Evolutionary conservation across 2,888 invertebrate species (phyloP).

Genomic region (Marasmarcha lunaedactyla): DNA sequence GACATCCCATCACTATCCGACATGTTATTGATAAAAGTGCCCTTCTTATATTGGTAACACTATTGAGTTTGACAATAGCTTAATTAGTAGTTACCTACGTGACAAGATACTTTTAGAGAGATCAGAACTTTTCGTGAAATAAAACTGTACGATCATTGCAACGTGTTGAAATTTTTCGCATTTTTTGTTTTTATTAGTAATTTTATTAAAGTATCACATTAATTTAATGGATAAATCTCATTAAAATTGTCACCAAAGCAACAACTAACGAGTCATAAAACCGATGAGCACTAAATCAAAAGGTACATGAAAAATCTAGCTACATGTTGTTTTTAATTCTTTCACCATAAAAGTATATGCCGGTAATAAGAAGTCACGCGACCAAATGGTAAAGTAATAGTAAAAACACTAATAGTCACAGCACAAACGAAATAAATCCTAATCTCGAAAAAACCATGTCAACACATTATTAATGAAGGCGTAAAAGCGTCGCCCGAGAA

Average conservation of each 20-base stretch:
- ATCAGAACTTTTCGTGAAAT: too few relatives aligned
- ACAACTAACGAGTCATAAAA: conserved; percentile 22
- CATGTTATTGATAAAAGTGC: too few relatives aligned
- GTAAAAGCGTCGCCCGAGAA: conserved; percentile 64
- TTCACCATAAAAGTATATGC: conserved; percentile 59
- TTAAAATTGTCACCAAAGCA: too few relatives aligned
- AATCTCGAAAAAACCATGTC: conserved; percentile 37
- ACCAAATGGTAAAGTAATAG: conserved; percentile 49
- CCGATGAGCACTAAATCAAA: conserved; percentile 47
- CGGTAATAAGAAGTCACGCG: conserved; percentile 52
- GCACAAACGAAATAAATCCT: conserved; percentile 60
- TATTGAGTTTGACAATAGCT: too few relatives aligned
- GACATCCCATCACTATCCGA: too few relatives aligned
- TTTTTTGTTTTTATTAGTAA: too few relatives aligned
- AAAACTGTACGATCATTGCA: too few relatives aligned
- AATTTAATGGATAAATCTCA: conserved; percentile 5
- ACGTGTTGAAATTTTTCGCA: too few relatives aligned
- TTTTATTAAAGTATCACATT: too few relatives aligned
- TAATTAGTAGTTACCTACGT: too few relatives aligned
- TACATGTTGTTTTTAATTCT: conserved; percentile 58
- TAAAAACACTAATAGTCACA: conserved; percentile 11
- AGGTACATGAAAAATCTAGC: conserved; percentile 28
- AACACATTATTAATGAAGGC: conserved; percentile 65
- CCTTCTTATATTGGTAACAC: too few relatives aligned
- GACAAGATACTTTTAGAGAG: too few relatives aligned